phyloP scores from a whole-genome alignment of 2,888 invertebrate species.

The Cheilosia scutellata region DNA sequence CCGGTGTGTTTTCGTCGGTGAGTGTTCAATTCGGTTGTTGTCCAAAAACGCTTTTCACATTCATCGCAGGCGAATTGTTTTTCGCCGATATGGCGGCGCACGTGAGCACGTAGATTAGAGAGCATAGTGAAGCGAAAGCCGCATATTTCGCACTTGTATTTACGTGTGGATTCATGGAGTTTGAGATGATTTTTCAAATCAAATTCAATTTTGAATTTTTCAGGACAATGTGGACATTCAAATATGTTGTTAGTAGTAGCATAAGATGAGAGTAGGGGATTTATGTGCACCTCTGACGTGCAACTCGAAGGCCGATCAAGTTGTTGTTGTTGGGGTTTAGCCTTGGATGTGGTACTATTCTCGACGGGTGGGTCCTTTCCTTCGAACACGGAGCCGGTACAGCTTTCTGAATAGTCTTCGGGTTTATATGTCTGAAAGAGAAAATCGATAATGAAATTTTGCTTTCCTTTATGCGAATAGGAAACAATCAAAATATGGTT shows the following conservation, averaged over 20 bases:
- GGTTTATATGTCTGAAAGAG: conserved; percentile 28
- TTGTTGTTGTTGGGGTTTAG: not conserved
- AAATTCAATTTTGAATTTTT: conserved; percentile 33
- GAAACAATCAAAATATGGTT: not conserved
- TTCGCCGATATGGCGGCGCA: conserved; percentile 50
- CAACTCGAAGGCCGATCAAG: not conserved
- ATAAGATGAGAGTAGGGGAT: not conserved
- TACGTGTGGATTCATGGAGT: conserved; percentile 38
- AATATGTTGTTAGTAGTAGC: not conserved
- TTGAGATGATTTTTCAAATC: conserved; percentile 48
- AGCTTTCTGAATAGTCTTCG: conserved; percentile 10
- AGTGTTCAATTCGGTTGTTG: conserved; percentile 45
- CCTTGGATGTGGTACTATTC: not conserved
- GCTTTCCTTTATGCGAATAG: not conserved
- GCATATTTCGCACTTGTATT: conserved; percentile 51
- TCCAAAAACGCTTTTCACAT: conserved; percentile 53
- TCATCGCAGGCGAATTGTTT: conserved; percentile 44
- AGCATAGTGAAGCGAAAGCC: conserved; percentile 45
- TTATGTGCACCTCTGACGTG: not conserved
- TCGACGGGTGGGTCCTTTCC: not conserved
- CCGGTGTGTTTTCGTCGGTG: conserved; percentile 56
- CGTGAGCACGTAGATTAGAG: conserved; percentile 50
- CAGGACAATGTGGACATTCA: conserved; percentile 21
- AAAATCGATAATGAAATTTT: not conserved
- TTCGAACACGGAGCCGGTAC: not conserved